Base-by-base conservation (phyloP, 2,113 vertebrate species). In the Upupa epops region DNA sequence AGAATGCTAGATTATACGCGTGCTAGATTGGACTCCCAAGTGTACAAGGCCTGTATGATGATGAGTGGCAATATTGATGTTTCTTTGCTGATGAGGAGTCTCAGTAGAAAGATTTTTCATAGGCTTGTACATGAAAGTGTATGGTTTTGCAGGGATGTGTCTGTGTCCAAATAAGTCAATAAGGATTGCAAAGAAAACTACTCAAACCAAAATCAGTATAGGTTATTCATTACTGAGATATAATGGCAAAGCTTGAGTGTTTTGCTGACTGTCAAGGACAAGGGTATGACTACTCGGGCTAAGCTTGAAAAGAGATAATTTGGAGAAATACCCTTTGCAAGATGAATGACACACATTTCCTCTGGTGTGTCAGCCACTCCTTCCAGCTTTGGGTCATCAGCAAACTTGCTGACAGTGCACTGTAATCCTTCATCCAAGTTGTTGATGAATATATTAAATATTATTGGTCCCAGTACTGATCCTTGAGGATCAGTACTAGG, bases 41-140 rank as follows among this genome's bases (percentile, higher is more conserved):
- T 42, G 3, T 56, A n/a, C 9, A 28, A 65, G 31, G 2, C 18
- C 63, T 28, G 11, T 40, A 17, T 59, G 24, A 49, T 65, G 9
- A 28, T 14, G 58, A 58, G 16, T 45, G 36, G 7, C 7, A 24
- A 5, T 4, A 55, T 32, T 46, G 17, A 36, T 19, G 3, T n/a
- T 9, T 49, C 37, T 66, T 45, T 45, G 25, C 17, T 71, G 2
- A 29, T 51, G 37, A 3, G 5, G 4, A 49, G 3, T 56, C 22
- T 51, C 45, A 55, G 1, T 9, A 28, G 19, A 52, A 80, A 60
- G 6, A 12, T n/a, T 86, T 80, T 25, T 79, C 6, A 3, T 9
- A 25, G 11, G 40, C 4, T 36, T n/a, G 10, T 17, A 34, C 1
- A 3, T 37, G 4, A 60, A 8, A 28, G 2, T 6, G 2, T 34